Evolutionary conservation across 2,888 invertebrate species (phyloP).

Genomic region (Thera britannica): DNA sequence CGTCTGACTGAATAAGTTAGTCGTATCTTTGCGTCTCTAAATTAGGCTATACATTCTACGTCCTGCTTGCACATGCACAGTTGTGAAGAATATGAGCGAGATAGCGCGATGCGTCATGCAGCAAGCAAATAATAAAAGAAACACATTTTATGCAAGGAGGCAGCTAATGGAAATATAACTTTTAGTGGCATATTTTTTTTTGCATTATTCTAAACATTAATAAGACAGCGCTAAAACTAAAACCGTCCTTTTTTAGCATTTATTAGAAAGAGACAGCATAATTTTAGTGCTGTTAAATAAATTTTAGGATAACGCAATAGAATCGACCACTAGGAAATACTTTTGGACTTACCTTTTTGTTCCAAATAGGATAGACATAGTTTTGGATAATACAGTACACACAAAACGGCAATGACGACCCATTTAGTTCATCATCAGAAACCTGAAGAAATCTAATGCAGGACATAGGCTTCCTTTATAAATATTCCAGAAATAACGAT

Average conservation of each 20-base stretch:
- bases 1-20: no score
- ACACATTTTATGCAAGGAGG: background rate
- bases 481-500: no score
- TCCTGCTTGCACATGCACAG: background rate
- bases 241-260: no score
- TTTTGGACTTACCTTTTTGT: constrained; percentile 20
- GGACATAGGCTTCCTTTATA: no score
- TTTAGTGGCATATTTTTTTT: no score
- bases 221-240: no score
- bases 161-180: background rate
- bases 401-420: background rate
- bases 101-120: background rate
- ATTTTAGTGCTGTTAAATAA: no score
- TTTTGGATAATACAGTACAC: constrained; percentile 1
- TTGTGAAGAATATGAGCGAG: background rate
- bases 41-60: no score
- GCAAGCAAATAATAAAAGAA: background rate
- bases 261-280: no score
- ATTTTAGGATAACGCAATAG: no score
- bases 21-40: no score
- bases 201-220: no score
- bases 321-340: background rate
- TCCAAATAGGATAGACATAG: constrained; percentile 12
- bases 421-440: background rate
- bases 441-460: background rate